Evolutionary conservation across 2,888 invertebrate genomes (phyloP), one percentile per base, ranked within the genome.

Genomic region (Heliconius sara): DNA sequence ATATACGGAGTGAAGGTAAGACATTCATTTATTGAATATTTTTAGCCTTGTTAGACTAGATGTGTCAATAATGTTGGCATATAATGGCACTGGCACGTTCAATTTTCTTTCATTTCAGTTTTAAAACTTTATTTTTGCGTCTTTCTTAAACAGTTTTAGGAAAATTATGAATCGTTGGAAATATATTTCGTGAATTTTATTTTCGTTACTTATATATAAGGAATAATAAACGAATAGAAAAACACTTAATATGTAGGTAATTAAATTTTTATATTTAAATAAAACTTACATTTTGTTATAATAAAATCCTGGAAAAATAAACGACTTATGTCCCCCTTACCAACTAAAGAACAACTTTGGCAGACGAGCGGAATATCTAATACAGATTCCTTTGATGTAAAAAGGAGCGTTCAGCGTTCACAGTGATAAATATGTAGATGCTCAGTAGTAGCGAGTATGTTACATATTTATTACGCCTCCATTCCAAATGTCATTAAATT

Each of bases 21-120:
- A 88, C 90, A 88, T 90, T 87, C 87, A 89, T 90, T 91, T 91
- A 90, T 88, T 87, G 86, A 85, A 84, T 83, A 85, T 85, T 83
- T 84, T 83, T 83, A 84, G 84, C 83, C 84, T 84, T 86, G 86
- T 88, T 86, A 84, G 85, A 83, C 81, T 81, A 81, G 83, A 86
- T 86, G 86, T 88, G 87, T 87, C 87, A 82, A 86, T 89, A 89
- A 89, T 89, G 88, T 86, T 87, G 70, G 84, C 43, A 60, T 79
- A 27, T 80, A 82, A 81, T 79, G 82, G 82, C 81, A 75, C 79
- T 73, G 73, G 34, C n/a, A 39, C 39, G 22, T 47, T 27, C 30
- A 19, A n/a, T 72, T 72, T 72, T 25, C 70, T 47, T 70, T 70
- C 16, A 68, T 68, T 68, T 68, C n/a, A 27, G 47, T 43, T 25